phyloP scores from a whole-genome alignment of 2,113 vertebrate species.

The Aepyceros melampus region DNA sequence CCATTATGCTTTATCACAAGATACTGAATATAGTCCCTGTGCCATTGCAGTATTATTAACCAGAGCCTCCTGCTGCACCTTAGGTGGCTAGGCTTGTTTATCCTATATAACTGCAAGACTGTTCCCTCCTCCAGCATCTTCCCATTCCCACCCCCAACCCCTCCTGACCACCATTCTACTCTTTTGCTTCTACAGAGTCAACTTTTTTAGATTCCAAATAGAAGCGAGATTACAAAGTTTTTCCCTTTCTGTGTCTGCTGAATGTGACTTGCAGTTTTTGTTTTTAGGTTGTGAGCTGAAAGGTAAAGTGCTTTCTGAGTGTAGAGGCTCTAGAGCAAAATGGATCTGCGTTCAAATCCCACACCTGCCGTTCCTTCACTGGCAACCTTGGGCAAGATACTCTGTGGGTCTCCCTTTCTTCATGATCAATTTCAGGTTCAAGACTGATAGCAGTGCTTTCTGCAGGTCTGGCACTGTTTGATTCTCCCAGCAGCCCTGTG shows the following conservation, averaged over 20 bases:
- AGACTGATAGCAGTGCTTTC: neutral
- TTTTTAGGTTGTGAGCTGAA: neutral
- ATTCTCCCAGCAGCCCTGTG: neutral
- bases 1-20: neutral
- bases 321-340: neutral
- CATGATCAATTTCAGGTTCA: neutral
- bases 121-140: neutral
- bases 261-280: neutral
- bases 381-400: neutral
- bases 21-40: neutral
- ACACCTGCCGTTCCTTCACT: neutral
- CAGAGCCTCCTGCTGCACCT: neutral
- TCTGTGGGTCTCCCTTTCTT: neutral
- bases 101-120: neutral
- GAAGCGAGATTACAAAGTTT: accelerated
- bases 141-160: accelerated
- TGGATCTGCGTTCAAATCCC: neutral
- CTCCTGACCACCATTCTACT: neutral
- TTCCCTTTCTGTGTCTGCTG: neutral
- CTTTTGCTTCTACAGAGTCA: neutral
- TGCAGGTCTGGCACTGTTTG: neutral
- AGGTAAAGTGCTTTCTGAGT: neutral
- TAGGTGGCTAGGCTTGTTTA: neutral
- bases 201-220: neutral
- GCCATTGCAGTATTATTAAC: neutral